These are phyloP conservation scores for Phyllostomus hastatus DNA, from an alignment of 2,113 vertebrate species.

Conservation along the genomic window DNA sequence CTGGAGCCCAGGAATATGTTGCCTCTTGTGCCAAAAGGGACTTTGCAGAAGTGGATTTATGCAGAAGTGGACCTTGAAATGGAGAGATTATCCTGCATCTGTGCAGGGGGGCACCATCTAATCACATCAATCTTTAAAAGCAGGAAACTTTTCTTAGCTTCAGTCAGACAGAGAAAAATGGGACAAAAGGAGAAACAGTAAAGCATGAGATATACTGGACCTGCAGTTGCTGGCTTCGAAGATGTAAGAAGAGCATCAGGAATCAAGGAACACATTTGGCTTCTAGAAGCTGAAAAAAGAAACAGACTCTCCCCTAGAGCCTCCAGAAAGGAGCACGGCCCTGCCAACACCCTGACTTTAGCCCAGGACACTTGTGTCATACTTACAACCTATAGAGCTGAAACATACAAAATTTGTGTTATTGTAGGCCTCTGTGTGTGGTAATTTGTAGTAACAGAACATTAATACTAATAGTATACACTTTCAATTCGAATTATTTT, in stretches of 20 bases:
- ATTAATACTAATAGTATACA: neutral
- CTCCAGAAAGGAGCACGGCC: too few relatives aligned
- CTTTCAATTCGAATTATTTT: neutral
- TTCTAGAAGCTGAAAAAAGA: neutral
- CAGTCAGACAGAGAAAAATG: neutral
- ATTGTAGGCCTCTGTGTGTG: neutral
- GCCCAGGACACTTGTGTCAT: neutral
- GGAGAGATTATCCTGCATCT: neutral
- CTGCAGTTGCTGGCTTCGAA: neutral
- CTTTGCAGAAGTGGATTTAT: too few relatives aligned
- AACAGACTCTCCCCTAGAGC: too few relatives aligned
- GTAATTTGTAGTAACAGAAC: neutral
- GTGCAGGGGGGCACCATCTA: neutral
- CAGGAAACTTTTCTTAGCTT: neutral
- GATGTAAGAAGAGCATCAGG: neutral
- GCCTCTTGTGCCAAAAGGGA: too few relatives aligned
- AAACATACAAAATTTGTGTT: neutral
- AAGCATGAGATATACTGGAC: neutral
- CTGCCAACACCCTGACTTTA: neutral
- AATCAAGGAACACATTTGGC: neutral
- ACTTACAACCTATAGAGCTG: neutral
- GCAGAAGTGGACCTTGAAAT: too few relatives aligned
- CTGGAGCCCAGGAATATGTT: too few relatives aligned
- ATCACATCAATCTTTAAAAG: neutral
- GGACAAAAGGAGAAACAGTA: neutral